phyloP scores from a whole-genome alignment of 2,888 invertebrate species.

The Tetragnatha montana region DNA sequence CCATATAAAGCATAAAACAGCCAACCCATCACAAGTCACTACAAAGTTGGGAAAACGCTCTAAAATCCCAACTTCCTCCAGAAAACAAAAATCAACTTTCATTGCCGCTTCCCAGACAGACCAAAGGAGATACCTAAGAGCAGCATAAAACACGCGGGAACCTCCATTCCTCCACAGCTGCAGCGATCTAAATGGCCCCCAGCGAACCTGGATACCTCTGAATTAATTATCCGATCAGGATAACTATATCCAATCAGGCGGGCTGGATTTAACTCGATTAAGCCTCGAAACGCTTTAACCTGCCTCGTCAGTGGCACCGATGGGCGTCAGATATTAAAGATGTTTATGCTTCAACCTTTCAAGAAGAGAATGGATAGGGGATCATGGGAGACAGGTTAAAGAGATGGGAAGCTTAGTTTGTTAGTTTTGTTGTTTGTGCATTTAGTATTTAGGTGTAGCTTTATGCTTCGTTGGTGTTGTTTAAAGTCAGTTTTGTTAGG shows the following conservation, averaged over 20 bases:
- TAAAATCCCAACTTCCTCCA: neutral
- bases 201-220: neutral
- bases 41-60: neutral
- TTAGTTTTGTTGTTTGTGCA: no score
- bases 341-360: neutral
- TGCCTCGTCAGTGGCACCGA: neutral
- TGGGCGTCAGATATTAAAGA: neutral
- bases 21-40: no score
- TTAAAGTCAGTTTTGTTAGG: no score
- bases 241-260: slow-evolving; percentile 1
- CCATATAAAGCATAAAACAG: no score
- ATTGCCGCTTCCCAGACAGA: neutral
- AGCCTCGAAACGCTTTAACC: neutral
- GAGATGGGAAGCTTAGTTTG: no score
- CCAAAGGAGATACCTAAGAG: neutral
- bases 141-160: neutral
- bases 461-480: no score
- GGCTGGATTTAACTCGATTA: neutral
- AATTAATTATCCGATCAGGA: neutral
- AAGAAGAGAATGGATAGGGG: neutral
- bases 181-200: neutral
- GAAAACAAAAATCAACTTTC: neutral
- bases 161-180: neutral
- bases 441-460: no score
- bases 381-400: neutral